Evolutionary conservation across 2,113 vertebrate genomes (phyloP).

Genomic region (Pseudonaja textilis): DNA sequence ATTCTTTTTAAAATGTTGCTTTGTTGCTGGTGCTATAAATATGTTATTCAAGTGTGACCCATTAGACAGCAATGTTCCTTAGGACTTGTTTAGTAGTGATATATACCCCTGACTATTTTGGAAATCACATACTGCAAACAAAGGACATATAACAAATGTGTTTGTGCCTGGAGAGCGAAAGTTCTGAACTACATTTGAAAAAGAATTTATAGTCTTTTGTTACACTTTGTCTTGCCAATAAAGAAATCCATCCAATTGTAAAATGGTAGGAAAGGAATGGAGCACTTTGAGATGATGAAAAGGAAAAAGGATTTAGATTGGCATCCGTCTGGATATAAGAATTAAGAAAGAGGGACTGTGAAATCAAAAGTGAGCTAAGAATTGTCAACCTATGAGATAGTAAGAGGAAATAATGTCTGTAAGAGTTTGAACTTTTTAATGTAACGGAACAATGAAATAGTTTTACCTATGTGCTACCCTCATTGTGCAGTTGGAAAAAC

Average conservation of each 20-base stretch:
- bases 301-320: not conserved
- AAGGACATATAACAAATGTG: not conserved
- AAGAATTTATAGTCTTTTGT: conserved; percentile 7
- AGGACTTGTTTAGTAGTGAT: not conserved
- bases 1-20: too few species aligned
- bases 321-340: not conserved
- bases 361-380: not conserved
- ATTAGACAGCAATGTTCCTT: not conserved
- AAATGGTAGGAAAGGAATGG: not conserved
- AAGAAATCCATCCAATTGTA: not conserved
- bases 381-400: not conserved
- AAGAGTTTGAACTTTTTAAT: not conserved
- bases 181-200: not conserved
- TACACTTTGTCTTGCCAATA: not conserved
- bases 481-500: not conserved
- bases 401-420: not conserved
- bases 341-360: not conserved
- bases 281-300: not conserved
- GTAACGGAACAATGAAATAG: not conserved
- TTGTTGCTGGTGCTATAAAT: not conserved
- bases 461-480: not conserved
- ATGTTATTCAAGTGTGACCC: conserved; percentile 1
- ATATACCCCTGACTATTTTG: conserved; percentile 1
- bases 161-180: not conserved
- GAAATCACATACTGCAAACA: conserved; percentile 7